Percentiles rank a stretch among this genome's conserved stretches.
phyloP scores from a whole-genome alignment of 2,888 invertebrate genomes.

The Torymus tubicola region DNA sequence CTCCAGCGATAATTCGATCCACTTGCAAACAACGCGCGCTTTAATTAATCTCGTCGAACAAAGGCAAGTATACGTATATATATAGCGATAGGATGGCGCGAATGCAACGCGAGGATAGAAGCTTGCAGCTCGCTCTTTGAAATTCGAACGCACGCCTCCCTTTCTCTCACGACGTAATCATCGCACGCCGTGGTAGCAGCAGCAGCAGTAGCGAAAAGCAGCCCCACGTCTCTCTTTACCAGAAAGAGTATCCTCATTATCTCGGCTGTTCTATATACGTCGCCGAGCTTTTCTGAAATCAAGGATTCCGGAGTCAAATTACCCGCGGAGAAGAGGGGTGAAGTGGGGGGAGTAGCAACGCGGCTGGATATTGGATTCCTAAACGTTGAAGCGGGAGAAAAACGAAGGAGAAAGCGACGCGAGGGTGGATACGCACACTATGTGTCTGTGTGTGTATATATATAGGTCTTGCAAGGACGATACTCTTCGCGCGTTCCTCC shows the following conservation, averaged over 20 bases:
- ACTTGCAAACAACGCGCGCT: conserved; percentile 3
- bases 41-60: conserved; percentile 33
- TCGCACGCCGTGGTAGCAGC: neutral
- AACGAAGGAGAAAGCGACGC: conserved; percentile 52
- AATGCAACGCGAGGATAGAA: neutral
- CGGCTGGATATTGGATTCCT: conserved; percentile 70
- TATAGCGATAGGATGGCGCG: neutral
- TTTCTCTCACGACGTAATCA: conserved; percentile 41
- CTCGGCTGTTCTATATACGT: conserved; percentile 55
- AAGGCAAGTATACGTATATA: neutral
- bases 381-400: conserved; percentile 64
- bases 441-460: too few relatives aligned
- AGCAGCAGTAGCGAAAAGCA: neutral
- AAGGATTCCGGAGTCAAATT: conserved; percentile 69
- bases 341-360: neutral
- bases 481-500: conserved; percentile 22
- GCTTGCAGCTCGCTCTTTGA: conserved; percentile 35
- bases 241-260: conserved; percentile 66
- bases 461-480: too few relatives aligned
- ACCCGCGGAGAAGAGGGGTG: conserved; percentile 52
- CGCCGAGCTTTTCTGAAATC: conserved; percentile 57
- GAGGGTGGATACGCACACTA: too few relatives aligned
- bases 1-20: conserved; percentile 14
- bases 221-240: conserved; percentile 37
- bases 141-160: conserved; percentile 41